Evolutionary conservation across 1,140 invertebrate species (phyloP), one percentile per base, ranked within the genome.

Genomic region (Neodiprion pinetum): DNA sequence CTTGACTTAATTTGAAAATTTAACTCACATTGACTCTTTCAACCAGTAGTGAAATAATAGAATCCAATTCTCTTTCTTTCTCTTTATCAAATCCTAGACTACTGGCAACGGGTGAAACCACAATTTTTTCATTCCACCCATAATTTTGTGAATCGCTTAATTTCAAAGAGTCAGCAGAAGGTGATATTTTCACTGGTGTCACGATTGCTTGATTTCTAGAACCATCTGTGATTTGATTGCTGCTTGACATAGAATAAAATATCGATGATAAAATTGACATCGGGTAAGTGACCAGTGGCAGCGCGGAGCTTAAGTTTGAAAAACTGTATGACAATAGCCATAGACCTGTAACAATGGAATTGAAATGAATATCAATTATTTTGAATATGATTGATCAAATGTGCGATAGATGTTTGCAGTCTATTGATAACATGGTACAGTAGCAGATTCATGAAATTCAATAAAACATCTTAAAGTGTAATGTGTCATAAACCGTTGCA

Each of bases 1-100:
- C 81, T 82, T 79, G 73, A 77, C 81, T 82, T 79, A 87, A 21
- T 75, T 76, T 73, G 9, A 73, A 50, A 78, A 53, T 69, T 88
- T 84, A 50, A 87, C 76, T n/a, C 9, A 14, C n/a, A 40, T 61
- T 9, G n/a, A 61, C 53, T 61, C 53, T 61, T 61, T 61, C 53
- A 12, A 61, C 53, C 11, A 61, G 53, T 7, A 61, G 53, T 9
- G 53, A 61, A 61, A 61, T 61, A 14, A 61, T 61, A 4, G 53
- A 61, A 61, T 61, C 53, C n/a, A 61, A 0, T 61, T 61, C 53
- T 5, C 14, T 61, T 17, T 61, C 53, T 61, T 61, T 61, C n/a
- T 61, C 53, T 61, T 61, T 9, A 17, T 61, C 53, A 61, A 61
- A 4, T 9, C 53, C 53, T 12, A 14, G 4, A 17, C 53, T 61